phyloP scores from a whole-genome alignment of 1,140 invertebrate species.

The Hetaerina americana region DNA sequence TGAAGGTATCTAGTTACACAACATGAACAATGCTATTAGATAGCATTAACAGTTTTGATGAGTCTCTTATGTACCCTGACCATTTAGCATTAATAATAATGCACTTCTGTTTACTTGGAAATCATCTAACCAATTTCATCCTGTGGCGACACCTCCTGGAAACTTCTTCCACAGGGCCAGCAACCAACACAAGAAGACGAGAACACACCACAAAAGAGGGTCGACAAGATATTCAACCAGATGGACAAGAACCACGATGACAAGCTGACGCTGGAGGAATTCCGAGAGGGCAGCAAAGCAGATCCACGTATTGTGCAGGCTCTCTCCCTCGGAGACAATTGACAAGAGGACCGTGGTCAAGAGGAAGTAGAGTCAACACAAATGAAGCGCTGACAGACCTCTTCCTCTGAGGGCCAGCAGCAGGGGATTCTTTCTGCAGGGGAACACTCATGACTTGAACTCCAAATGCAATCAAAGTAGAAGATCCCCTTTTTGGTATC shows the following conservation, averaged over 20 bases:
- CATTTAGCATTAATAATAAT: too few relatives aligned
- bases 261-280: conserved; percentile 91
- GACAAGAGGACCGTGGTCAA: background rate
- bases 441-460: background rate
- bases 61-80: too few relatives aligned
- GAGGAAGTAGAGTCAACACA: background rate
- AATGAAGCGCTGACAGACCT: background rate
- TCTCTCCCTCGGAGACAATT: conserved; percentile 50
- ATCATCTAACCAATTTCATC: background rate
- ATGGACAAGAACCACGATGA: conserved; percentile 99
- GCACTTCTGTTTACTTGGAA: too few relatives aligned
- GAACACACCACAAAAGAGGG: conserved; percentile 88
- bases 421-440: background rate
- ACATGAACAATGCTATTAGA: too few relatives aligned
- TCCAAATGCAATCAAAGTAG: background rate
- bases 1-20: too few relatives aligned
- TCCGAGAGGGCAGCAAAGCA: conserved; percentile 95
- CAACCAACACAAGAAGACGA: conserved; percentile 82
- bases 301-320: conserved; percentile 97
- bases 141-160: background rate
- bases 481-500: background rate
- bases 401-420: background rate
- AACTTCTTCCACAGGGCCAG: conserved; percentile 54
- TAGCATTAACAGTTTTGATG: too few relatives aligned
- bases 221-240: conserved; percentile 94